Evolutionary conservation across 2,797 vertebrate species (phyloP), one percentile per base, ranked within the genome.

Genomic region (Cuniculus paca): DNA sequence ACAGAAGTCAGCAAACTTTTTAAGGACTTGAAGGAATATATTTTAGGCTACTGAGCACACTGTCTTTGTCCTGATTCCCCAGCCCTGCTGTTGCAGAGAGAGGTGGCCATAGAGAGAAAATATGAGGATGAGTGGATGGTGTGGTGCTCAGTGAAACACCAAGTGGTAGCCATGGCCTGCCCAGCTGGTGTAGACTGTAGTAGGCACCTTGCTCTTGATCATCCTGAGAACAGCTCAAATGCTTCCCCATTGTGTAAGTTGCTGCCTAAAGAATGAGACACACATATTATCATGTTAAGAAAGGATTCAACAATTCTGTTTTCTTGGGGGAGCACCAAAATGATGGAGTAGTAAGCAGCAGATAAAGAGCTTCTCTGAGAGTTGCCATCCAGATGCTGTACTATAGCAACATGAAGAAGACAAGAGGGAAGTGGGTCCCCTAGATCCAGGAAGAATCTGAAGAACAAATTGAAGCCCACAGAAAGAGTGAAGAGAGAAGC

Each of bases 11-110:
- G 85, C 34, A 58, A 14, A 0, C 24, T 2, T 48, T 48, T 42
- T 48, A 2, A 48, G 28, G n/a, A 28, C 70, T 22, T 17, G n/a
- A 6, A 11, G 50, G 39, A 0, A 19, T 48, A 3, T 16, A 7
- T 9, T 42, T 17, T 11, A n/a, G 45, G 78, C 39, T 3, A 4
- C 34, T 2, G 34, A 77, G 34, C 56, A 1, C 0, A 0, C 1
- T n/a, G 5, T n/a, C 26, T 75, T 24, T 56, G 22, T 50, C 2
- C 11, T 17, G 4, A 4, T 34, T 0, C 13, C 10, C 31, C 14
- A 2, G 13, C 31, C 11, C 20, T 36, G n/a, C 42, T 11, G 20
- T 31, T 5, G 13, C 2, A 2, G 4, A 17, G 19, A 11, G 3
- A 56, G 5, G 63, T 26, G 45, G 19, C 84, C 26, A 0, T 5